Evolutionary conservation across 53 echinoderm and acorn worm genomes (phyloP).

Genomic region (Holothuria scabra): DNA sequence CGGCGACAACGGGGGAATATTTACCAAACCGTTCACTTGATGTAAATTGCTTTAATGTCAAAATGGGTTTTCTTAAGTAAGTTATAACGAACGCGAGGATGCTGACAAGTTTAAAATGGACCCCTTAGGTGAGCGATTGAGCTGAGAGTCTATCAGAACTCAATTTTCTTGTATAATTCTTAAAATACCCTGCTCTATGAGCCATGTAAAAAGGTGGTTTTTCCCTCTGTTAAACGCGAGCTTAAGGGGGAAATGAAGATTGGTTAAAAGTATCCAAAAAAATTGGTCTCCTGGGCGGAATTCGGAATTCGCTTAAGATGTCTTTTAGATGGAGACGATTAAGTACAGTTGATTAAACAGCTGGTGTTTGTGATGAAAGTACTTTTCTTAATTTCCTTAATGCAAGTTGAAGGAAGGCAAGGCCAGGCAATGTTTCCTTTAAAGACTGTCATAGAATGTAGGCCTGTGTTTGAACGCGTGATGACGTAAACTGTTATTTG

Average conservation of each 20-base stretch:
- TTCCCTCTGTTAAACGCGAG: constrained; percentile 37
- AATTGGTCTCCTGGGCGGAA: constrained; percentile 28
- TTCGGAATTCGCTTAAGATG: constrained; percentile 23
- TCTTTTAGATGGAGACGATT: constrained; percentile 35
- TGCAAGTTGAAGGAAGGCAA: no score
- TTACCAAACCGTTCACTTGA: constrained; percentile 37
- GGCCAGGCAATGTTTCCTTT: no score
- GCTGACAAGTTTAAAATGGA: constrained; percentile 44
- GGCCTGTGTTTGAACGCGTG: no score
- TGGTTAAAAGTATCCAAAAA: constrained; percentile 36
- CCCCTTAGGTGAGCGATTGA: constrained; percentile 42
- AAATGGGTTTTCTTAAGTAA: constrained; percentile 38
- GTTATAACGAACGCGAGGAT: constrained; percentile 28
- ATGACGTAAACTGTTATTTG: no score
- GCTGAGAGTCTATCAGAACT: constrained; percentile 35
- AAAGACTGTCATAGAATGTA: no score
- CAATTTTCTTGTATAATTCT: constrained; percentile 38
- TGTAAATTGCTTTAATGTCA: constrained; percentile 47
- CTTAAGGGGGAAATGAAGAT: constrained; percentile 30
- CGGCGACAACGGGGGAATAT: constrained; percentile 3
- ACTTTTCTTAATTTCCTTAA: constrained; percentile 8
- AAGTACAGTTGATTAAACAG: constrained; percentile 37
- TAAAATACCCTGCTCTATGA: constrained; percentile 30
- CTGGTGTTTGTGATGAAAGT: constrained; percentile 24
- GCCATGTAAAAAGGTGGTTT: constrained; percentile 42